Evolutionary conservation across 2,113 vertebrate genomes (phyloP), one percentile per base, ranked within the genome.

Genomic region (Atractosteus spatula): DNA sequence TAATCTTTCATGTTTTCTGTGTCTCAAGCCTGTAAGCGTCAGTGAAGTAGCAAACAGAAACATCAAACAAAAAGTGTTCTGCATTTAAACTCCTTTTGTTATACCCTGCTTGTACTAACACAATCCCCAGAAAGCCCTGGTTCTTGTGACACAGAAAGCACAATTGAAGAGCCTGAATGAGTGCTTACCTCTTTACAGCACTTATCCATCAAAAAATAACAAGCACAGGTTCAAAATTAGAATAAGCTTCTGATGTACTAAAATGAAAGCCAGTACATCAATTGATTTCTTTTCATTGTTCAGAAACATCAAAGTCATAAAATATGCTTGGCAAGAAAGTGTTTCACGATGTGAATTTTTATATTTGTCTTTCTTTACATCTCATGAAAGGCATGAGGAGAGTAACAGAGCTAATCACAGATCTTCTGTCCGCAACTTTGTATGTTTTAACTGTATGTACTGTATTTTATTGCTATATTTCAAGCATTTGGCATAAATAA

Each of bases 81-180:
- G 71, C 69, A 47, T 66, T 73, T 51, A 17, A 62, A 68, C 59
- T 47, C 59, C 67, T 73, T 74, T 69, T 78, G 77, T 70, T 71
- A 63, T 43, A 62, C 71, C 47, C 47, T 14, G 66, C 74, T 79
- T 75, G 75, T 57, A 70, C 71, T 71, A 80, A 76, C 76, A 80
- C 72, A 77, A 57, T 17, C 29, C 55, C 62, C 14, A 7, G 47
- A 51, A 51, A 51, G 47, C 47, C 42, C 71, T 47, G 10, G 3
- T 3, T 29, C 62, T 29, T 0, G n/a, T 16, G 29, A 29, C 62
- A 17, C 8, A 4, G 42, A 44, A 3, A 14, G 42, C 64, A 66
- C 64, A 66, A 47, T 45, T 41, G 11, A 42, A n/a, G 44, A 7
- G 41, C 3, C 29, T 66, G 64, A 47, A 66, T 42, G 64, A 43